Evolutionary conservation across 2,113 vertebrate genomes (phyloP), one percentile per base, ranked within the genome.

Genomic region (Montifringilla adamsi): DNA sequence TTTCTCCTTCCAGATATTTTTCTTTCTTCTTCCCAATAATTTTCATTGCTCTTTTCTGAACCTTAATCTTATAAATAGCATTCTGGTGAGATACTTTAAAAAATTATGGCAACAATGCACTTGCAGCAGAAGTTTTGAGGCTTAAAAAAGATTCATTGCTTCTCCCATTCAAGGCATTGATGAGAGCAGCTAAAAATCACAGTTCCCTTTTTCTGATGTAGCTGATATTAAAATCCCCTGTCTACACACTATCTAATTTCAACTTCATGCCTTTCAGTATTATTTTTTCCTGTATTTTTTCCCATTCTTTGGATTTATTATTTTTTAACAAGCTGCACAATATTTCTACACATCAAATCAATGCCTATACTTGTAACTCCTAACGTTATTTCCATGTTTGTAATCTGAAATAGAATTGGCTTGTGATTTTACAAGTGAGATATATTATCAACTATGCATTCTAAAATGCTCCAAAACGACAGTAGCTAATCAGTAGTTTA

Each of bases 371-470:
- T 86, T 55, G 30, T 27, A 84, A 41, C 19, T 62, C 7, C 14
- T 39, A 33, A 86, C 24, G 73, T 91, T 64, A 63, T 89, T 60
- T 79, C 10, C 20, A 18, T 55, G 28, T 28, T 90, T 90, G 26
- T 77, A 49, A 50, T 49, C 15, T 63, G 31, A 56, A 77, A 58
- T 7, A 84, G 15, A 89, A 66, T 11, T 28, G 23, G 22, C 7
- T 64, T 86, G 4, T 77, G 64, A 49, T 80, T 86, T 89, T 89
- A 77, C 20, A 77, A 16, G 31, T 33, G 17, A 56, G 16, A 33
- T 55, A 23, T 0, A 0, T 74, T 62, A 43, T 49, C 26, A 55
- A 26, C 11, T 33, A n/a, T 13, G 12, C 1, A n/a, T 66, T 47
- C 53, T 55, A 53, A 80, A 84, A 81, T 27, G 10, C 19, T 80